A percentile compares a stretch with the other conserved stretches of the same genome.
These are phyloP conservation scores for Urocyon cinereoargenteus DNA, from an alignment of 2,797 vertebrate genomes.

Conservation along the genomic window DNA sequence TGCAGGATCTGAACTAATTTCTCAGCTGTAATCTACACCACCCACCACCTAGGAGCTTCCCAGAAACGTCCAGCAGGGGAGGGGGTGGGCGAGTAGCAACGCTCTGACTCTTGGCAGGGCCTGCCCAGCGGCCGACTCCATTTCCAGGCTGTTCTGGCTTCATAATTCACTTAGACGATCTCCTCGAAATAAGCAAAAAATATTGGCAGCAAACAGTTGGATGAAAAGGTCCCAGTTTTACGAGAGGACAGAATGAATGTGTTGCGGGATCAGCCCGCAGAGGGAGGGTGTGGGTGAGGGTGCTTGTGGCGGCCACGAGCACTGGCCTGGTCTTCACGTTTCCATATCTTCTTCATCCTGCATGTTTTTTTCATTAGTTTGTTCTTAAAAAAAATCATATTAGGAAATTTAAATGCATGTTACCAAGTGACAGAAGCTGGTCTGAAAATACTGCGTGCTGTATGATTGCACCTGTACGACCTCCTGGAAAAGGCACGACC, in stretches of 20 bases:
- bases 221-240: not conserved
- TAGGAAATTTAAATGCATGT: not conserved
- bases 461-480: not conserved
- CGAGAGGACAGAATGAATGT: not conserved
- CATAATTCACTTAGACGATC: not conserved
- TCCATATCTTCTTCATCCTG: not conserved
- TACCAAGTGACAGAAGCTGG: not conserved
- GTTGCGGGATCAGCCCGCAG: not conserved
- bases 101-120: not conserved
- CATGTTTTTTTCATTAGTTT: not conserved
- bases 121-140: not conserved
- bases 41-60: constrained; percentile 81
- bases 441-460: not conserved
- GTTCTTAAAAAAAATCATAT: not conserved
- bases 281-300: not conserved
- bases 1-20: constrained; percentile 82
- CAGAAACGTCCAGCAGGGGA: constrained; percentile 72
- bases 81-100: constrained; percentile 30
- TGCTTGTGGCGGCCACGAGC: no score
- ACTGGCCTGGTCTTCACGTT: not conserved
- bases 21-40: constrained; percentile 83
- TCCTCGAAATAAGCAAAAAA: not conserved
- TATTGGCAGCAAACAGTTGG: not conserved
- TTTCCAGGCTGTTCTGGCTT: constrained; percentile 21
- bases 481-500: not conserved